Percentiles rank a stretch among this genome's conserved stretches.
Conservation (phyloP, 2,797 vertebrate species). For the Ataeniobius toweri region DNA sequence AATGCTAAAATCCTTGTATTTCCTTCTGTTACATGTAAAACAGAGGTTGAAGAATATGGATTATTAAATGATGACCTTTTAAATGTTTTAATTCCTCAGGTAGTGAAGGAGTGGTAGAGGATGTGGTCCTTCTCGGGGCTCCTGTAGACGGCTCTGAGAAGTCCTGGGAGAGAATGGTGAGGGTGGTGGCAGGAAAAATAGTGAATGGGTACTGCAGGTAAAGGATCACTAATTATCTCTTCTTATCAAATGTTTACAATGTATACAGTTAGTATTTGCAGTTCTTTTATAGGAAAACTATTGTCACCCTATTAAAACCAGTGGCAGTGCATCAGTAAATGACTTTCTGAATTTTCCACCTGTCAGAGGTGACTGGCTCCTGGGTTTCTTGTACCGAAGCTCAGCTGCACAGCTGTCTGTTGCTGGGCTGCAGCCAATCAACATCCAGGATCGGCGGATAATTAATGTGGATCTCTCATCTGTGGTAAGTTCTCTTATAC, state of each 20-base stretch:
- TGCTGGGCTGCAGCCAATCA: conserved; percentile 92
- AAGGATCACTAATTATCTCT: not conserved
- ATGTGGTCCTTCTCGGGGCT: conserved; percentile 91
- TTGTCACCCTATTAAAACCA: not conserved
- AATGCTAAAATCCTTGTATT: not conserved
- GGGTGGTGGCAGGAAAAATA: conserved; percentile 91
- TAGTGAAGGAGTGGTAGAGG: conserved; percentile 91
- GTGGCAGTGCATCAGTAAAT: conserved; percentile 7
- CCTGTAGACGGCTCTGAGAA: conserved; percentile 93
- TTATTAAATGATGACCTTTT: not conserved
- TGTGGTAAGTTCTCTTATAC: conserved; percentile 82
- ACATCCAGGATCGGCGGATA: conserved; percentile 85
- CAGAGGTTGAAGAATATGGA: not conserved
- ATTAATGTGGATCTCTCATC: conserved; percentile 94
- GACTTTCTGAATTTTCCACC: conserved; percentile 11
- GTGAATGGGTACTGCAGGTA: conserved; percentile 97
- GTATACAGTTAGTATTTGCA: not conserved
- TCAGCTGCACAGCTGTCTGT: conserved; percentile 89
- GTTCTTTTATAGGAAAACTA: not conserved
- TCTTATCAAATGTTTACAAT: not conserved
- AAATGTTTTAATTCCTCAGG: conserved; percentile 69
- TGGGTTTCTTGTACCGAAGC: conserved; percentile 92
- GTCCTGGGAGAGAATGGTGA: conserved; percentile 86
- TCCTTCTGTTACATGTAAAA: not conserved
- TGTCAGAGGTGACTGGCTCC: conserved; percentile 94